These are phyloP conservation scores for Ligdia adustata DNA, from an alignment of 2,888 invertebrate species.

Conservation along the genomic window DNA sequence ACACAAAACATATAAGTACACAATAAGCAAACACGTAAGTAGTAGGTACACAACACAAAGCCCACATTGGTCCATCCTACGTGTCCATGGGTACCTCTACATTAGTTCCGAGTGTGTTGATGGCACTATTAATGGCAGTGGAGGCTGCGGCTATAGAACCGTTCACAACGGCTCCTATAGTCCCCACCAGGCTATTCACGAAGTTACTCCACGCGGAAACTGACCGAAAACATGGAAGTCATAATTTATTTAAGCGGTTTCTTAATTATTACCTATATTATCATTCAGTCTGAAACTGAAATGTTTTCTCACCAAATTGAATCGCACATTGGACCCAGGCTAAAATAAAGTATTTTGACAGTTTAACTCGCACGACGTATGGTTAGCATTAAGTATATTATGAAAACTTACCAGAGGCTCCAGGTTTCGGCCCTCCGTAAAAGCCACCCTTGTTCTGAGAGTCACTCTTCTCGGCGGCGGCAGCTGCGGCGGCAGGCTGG, in stretches of 20 bases:
- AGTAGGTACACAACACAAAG: too few species aligned
- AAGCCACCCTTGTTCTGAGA: slow-evolving; percentile 37
- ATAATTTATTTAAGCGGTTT: too few species aligned
- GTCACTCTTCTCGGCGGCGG: neutral
- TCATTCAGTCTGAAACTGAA: too few species aligned
- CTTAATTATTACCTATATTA: too few species aligned
- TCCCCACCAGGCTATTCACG: slow-evolving; percentile 58
- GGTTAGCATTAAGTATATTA: too few species aligned
- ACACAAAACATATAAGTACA: too few species aligned
- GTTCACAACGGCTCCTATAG: slow-evolving; percentile 66
- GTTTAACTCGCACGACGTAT: too few species aligned
- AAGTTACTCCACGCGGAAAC: slow-evolving; percentile 63
- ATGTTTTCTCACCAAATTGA: too few species aligned
- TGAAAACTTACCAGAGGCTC: slow-evolving; percentile 33
- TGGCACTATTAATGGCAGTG: slow-evolving; percentile 64
- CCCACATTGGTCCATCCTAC: too few species aligned
- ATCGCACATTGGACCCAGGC: too few species aligned
- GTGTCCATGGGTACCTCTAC: slow-evolving; percentile 75
- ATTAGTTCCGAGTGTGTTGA: slow-evolving; percentile 70
- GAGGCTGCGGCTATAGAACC: slow-evolving; percentile 58
- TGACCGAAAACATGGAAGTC: slow-evolving; percentile 8
- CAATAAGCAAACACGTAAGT: too few species aligned
- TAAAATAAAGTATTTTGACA: too few species aligned
- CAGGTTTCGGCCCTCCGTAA: slow-evolving; percentile 24
- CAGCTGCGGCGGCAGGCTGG: slow-evolving; percentile 32